These are phyloP conservation scores for Xylophagus ater DNA, from an alignment of 2,888 invertebrate genomes.

Conservation along the genomic window DNA sequence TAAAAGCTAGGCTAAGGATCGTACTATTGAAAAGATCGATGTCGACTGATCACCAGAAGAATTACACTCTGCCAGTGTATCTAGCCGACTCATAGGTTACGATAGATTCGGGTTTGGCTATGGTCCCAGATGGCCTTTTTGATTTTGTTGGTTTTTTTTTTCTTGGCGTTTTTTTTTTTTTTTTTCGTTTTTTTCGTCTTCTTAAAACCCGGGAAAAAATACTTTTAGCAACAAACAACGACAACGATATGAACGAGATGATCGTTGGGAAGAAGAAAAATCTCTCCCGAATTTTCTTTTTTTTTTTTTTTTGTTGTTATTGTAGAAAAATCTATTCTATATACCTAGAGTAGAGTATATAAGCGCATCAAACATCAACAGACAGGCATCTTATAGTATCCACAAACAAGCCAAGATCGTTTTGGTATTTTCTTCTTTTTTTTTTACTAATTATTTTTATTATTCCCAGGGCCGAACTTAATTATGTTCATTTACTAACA, in stretches of 20 bases:
- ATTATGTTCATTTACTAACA: constrained; percentile 11
- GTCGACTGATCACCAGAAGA: constrained; percentile 41
- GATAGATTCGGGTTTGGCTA: constrained; percentile 38
- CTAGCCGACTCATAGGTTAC: constrained; percentile 26
- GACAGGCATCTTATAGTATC: background rate
- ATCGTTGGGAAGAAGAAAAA: no score
- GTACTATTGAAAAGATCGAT: constrained; percentile 41
- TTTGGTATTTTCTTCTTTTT: constrained; percentile 3
- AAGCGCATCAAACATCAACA: background rate
- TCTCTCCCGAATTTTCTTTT: background rate
- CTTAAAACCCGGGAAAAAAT: constrained; percentile 40
- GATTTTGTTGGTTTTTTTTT: no score
- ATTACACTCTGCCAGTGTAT: constrained; percentile 25
- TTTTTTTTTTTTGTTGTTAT: background rate
- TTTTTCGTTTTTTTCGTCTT: no score
- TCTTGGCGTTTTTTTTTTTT: no score
- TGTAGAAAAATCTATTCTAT: background rate
- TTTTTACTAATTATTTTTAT: constrained; percentile 18
- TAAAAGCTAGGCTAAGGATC: constrained; percentile 34
- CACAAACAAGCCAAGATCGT: no score
- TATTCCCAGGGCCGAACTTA: constrained; percentile 19
- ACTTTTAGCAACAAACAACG: constrained; percentile 18
- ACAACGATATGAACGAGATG: no score
- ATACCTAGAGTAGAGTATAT: background rate
- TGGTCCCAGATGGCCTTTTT: constrained; percentile 39